Base-by-base conservation (phyloP, 30 jellyfish, hydroid and myxozoan species). In the Haliclystus octoradiatus region DNA sequence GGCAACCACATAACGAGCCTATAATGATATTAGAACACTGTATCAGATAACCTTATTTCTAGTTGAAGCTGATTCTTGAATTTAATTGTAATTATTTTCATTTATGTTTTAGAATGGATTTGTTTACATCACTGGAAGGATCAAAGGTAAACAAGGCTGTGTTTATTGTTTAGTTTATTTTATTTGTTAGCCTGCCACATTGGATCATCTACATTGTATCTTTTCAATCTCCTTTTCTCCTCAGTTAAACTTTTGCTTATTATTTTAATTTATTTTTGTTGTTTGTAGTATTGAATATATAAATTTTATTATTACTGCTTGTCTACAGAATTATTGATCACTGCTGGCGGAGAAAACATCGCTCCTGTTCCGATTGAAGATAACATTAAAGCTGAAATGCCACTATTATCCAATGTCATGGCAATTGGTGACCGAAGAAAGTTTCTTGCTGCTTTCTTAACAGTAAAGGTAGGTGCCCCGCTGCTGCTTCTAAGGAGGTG, bases 351-450 rank as follows among this genome's bases (percentile, higher is more conserved):
- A 30, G 99, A 91, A 69, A 91, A 91, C 71, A 79, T 91, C 22
- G 99, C 99, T 31, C 99, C 99, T 3, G 94, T 91, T n/a, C 99
- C 99, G 46, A 91, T 91, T 32, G 99, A 91, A 65, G 99, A 82
- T 50, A 51, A 73, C 34, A 91, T 91, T 64, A 91, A 91, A 68
- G 88, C 92, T 1, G 94, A 82, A 32, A 65, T 75, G 34, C 99
- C 99, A 1, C 46, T 91, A 34, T 52, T 91, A 23, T 71, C 94
- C 65, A 82, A 93, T 68, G 95, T 93, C 13, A 91, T 91, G 99
- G 99, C 77, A 26, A 73, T 91, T 52, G 99, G 99, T 2, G 99
- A 91, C 73, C 76, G 77, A 52, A 82, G 71, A 82, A 91, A 91
- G 68, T 91, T 91, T 81, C 85, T 91, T n/a, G 82, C 99, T 0